Percentiles rank a stretch among this genome's conserved stretches.
Conservation (phyloP, 2,888 invertebrate genomes). For the Drosophila infuscata region DNA sequence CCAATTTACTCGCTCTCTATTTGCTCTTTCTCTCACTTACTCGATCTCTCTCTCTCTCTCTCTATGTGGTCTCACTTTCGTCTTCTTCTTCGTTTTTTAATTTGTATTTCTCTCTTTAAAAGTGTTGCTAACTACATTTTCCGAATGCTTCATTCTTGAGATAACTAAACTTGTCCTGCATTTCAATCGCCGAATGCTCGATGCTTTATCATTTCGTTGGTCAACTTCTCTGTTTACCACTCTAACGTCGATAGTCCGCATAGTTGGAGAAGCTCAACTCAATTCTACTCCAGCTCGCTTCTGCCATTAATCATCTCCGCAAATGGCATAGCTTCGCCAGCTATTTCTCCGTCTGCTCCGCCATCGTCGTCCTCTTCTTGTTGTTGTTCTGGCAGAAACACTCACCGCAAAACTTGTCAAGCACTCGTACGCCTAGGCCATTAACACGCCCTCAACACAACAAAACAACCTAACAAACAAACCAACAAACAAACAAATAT, state of each 20-base stretch:
- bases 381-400: conserved; percentile 36
- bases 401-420: conserved; percentile 76
- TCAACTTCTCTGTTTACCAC: conserved; percentile 30
- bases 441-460: conserved; percentile 72
- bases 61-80: not conserved
- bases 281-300: conserved; percentile 13
- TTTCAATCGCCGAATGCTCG: conserved; percentile 24
- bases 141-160: not conserved
- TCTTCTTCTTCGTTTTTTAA: not conserved
- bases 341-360: conserved; percentile 7
- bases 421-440: conserved; percentile 75
- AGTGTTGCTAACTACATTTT: not conserved
- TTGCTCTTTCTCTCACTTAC: not conserved
- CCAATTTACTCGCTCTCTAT: not conserved
- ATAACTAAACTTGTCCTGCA: conserved; percentile 8
- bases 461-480: conserved; percentile 40
- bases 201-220: conserved; percentile 21
- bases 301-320: conserved; percentile 65
- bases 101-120: not conserved
- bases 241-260: conserved; percentile 24
- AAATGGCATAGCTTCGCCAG: conserved; percentile 51
- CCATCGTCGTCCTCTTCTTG: not conserved
- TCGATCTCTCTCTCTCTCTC: not conserved
- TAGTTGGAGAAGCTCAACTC: conserved; percentile 13
- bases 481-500: conserved; percentile 57